Evolutionary conservation across 1,140 invertebrate genomes (phyloP), one percentile per base, ranked within the genome.

Genomic region (Chironomus striatipennis): DNA sequence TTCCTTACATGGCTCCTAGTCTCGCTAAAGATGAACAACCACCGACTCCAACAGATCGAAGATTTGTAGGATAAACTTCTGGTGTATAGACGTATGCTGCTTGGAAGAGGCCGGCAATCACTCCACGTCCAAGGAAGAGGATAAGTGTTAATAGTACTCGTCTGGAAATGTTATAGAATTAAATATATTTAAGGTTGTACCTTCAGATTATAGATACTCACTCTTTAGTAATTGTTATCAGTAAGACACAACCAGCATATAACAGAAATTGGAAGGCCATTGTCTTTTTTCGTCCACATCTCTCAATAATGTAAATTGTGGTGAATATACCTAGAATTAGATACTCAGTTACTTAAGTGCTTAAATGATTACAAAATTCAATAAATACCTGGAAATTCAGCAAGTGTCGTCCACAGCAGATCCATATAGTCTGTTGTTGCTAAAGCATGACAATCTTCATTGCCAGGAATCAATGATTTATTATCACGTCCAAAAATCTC

Each of bases 11-110:
- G 43, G 93, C 92, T 47, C 93, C 93, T 18, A 94, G 83, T 65
- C 93, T 82, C 10, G 93, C 91, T 88, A 94, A 89, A 5, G 88
- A 89, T 76, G 89, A 91, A 77, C 91, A 92, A 1, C 90, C 87
- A 7, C 91, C 92, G 7, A 95, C 86, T 0, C 92, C 93, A 43
- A 92, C 85, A n/a, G 91, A 89, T 77, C 92, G 80, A 75, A 93
- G 85, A 18, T 18, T 20, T 24, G 75, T 76, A 42, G 79, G 79
- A 76, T 78, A 79, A 74, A 96, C 93, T 87, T 97, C 95, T 21
- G 95, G 94, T 15, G 96, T 97, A 79, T 98, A 98, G 15, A 98
- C 94, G 80, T 98, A 98, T 0, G 94, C 93, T 15, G 94, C 94
- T 87, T 97, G 95, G 80, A 98, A 98, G 5, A 96, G 90, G 1